These are phyloP conservation scores for Oryzias curvinotus DNA, from an alignment of 2,113 vertebrate genomes.

Conservation along the genomic window DNA sequence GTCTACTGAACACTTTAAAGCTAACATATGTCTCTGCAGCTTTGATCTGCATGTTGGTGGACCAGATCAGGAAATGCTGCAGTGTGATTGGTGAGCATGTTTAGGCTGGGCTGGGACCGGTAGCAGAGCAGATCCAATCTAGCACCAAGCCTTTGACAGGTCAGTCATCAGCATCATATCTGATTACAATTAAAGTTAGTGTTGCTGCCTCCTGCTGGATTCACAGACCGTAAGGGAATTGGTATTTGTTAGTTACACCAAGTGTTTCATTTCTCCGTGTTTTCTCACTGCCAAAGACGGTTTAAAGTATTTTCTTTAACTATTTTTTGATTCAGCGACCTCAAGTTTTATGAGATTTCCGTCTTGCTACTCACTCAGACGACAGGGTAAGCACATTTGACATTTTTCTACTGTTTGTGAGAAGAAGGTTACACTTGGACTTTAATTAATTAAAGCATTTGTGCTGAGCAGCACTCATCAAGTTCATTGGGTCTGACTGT, in stretches of 20 bases:
- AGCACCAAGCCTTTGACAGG: slow-evolving; percentile 3
- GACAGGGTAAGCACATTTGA: slow-evolving; percentile 34
- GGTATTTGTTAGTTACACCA: too few species aligned
- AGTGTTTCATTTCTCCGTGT: background rate
- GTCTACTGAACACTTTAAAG: too few species aligned
- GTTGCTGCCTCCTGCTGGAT: slow-evolving; percentile 51
- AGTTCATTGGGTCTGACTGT: background rate
- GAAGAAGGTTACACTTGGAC: background rate
- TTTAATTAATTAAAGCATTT: background rate
- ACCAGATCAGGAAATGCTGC: background rate
- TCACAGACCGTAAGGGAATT: slow-evolving; percentile 1
- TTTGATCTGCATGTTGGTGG: slow-evolving; percentile 2
- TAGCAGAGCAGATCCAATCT: slow-evolving; percentile 9
- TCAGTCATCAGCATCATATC: slow-evolving; percentile 39
- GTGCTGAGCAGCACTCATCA: background rate
- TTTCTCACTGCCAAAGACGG: background rate
- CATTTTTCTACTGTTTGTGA: background rate
- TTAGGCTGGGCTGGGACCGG: background rate
- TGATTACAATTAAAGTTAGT: slow-evolving; percentile 38
- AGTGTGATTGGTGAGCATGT: slow-evolving; percentile 1
- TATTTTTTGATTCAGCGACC: slow-evolving; percentile 8
- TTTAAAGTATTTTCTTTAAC: background rate
- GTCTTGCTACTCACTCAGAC: background rate
- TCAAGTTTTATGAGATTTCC: too few species aligned
- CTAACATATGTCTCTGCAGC: background rate